phyloP scores from a whole-genome alignment of 2,888 invertebrate species.

The Plagodis dolabraria region DNA sequence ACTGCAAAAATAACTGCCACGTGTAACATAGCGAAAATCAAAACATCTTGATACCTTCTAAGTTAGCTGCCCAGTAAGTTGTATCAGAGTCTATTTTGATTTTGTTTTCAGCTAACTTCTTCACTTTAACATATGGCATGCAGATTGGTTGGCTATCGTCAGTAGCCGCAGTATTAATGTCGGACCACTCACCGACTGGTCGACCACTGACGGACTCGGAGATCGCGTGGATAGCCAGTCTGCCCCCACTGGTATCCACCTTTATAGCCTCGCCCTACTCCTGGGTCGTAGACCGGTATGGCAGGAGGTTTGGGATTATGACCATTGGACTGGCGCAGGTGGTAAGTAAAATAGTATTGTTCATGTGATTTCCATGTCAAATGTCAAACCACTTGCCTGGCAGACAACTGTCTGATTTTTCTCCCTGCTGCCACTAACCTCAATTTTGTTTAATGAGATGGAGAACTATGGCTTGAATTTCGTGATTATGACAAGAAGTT shows the following conservation, averaged over 20 bases:
- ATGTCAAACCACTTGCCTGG: too few species aligned
- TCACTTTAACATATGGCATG: constrained; percentile 68
- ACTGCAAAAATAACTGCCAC: too few species aligned
- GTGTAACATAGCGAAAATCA: too few species aligned
- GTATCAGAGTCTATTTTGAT: too few species aligned
- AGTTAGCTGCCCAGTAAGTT: too few species aligned
- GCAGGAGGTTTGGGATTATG: constrained; percentile 70
- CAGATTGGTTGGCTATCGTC: constrained; percentile 77
- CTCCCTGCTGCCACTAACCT: too few species aligned
- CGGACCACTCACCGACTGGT: constrained; percentile 58
- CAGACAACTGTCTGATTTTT: too few species aligned
- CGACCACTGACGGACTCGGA: constrained; percentile 58
- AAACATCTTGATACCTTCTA: too few species aligned
- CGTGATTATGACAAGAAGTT: too few species aligned
- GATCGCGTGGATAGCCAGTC: constrained; percentile 73
- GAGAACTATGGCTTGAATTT: too few species aligned
- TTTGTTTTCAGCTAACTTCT: constrained; percentile 59
- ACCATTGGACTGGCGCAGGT: constrained; percentile 71
- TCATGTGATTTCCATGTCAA: too few species aligned
- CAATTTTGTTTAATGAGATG: too few species aligned
- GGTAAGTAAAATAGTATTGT: constrained; percentile 48
- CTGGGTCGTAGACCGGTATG: constrained; percentile 63
- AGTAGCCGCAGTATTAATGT: constrained; percentile 62
- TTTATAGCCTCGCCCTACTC: constrained; percentile 66
- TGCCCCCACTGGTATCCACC: constrained; percentile 67